Evolutionary conservation across 2,113 vertebrate species (phyloP).

Genomic region (Cyanistes caeruleus): DNA sequence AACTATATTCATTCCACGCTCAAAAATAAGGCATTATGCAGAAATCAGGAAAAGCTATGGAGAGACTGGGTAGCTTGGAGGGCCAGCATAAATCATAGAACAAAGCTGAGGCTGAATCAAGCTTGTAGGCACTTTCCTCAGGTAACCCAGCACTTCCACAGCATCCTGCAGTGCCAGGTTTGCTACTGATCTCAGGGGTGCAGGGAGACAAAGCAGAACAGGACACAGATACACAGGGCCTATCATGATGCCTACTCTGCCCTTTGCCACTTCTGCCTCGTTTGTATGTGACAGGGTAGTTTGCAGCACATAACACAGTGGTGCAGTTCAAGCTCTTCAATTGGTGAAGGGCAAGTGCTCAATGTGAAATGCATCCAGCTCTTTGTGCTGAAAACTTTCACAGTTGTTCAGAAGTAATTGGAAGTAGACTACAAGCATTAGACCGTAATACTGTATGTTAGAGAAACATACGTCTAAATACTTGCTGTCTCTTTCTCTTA

Average conservation of each 20-base stretch:
- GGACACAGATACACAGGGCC: not conserved
- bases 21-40: not conserved
- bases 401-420: conserved; percentile 11
- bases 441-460: not conserved
- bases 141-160: not conserved
- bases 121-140: not conserved
- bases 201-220: not conserved
- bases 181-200: not conserved
- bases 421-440: not conserved
- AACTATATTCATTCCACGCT: not conserved
- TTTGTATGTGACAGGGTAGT: not conserved
- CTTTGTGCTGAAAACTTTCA: conserved; percentile 7
- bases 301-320: not conserved
- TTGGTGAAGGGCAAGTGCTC: not conserved
- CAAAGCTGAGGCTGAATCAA: not conserved
- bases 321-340: not conserved
- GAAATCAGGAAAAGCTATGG: not conserved
- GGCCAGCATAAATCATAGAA: not conserved
- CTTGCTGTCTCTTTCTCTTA: conserved; percentile 15
- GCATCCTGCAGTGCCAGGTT: not conserved
- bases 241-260: not conserved
- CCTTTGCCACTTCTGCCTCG: not conserved
- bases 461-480: not conserved
- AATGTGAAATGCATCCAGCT: not conserved
- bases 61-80: not conserved